Conservation (phyloP, 2,797 vertebrate genomes). For the Parauchenoglanis ngamensis region DNA sequence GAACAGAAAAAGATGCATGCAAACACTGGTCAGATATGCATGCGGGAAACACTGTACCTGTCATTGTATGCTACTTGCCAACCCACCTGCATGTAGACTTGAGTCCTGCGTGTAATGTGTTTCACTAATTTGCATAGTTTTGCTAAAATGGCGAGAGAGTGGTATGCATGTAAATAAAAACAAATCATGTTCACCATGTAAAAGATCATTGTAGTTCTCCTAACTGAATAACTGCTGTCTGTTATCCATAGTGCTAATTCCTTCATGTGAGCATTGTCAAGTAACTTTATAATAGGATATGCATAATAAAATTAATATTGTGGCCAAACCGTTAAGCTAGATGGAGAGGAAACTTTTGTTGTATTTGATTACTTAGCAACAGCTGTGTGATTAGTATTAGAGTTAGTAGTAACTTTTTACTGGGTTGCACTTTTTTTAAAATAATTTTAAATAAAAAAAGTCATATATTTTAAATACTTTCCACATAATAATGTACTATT, state of each 20-base stretch:
- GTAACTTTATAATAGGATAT: background rate
- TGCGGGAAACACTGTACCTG: background rate
- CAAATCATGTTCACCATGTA: background rate
- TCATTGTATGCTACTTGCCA: background rate
- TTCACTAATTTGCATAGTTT: constrained; percentile 34
- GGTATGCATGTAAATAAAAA: constrained; percentile 27
- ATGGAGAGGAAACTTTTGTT: background rate
- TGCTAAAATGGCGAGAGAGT: background rate
- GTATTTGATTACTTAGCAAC: background rate
- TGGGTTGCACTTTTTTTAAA: background rate
- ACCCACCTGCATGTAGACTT: background rate
- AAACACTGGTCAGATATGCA: background rate
- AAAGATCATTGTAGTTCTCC: background rate
- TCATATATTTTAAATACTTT: background rate
- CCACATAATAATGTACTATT: background rate
- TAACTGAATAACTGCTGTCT: background rate
- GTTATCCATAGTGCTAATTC: background rate
- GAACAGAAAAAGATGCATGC: background rate
- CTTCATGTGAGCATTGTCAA: background rate
- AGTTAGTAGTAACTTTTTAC: background rate
- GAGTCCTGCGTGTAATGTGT: background rate
- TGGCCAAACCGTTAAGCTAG: background rate
- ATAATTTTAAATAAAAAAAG: background rate
- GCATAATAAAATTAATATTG: background rate
- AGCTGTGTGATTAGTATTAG: background rate